A percentile compares a stretch with the other conserved stretches of the same genome.
Conservation (phyloP, 1,140 invertebrate genomes). For the Pseudomyrmex flavicornis region DNA sequence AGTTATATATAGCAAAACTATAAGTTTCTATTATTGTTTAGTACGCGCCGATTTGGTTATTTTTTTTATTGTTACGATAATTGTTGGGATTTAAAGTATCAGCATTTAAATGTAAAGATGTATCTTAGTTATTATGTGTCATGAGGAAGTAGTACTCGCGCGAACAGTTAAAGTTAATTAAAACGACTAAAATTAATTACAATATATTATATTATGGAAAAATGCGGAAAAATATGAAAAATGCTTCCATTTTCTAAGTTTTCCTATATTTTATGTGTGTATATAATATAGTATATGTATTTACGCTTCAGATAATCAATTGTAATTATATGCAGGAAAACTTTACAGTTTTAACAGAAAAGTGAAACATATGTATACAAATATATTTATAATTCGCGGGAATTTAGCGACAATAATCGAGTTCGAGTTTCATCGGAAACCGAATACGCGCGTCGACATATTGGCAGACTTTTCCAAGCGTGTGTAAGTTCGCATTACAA, state of each 20-base stretch:
- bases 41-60: constrained; percentile 13
- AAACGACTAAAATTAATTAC: neutral
- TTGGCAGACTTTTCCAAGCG: constrained; percentile 19
- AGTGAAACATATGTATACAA: constrained; percentile 4
- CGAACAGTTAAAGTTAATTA: neutral
- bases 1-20: constrained; percentile 19
- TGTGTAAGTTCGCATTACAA: constrained; percentile 63
- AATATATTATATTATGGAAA: neutral
- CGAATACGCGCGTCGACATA: constrained; percentile 9
- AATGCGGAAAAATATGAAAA: neutral
- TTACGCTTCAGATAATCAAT: neutral
- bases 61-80: constrained; percentile 46
- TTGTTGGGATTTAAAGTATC: constrained; percentile 54
- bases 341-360: neutral
- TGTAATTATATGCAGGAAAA: neutral
- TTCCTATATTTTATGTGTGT: neutral
- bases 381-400: constrained; percentile 3
- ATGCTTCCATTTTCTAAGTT: neutral
- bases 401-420: constrained; percentile 54
- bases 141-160: neutral
- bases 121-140: constrained; percentile 16
- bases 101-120: constrained; percentile 54
- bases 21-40: constrained; percentile 28
- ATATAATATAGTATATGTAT: neutral
- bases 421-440: neutral